A percentile compares a stretch with the other conserved stretches of the same genome.
phyloP scores from a whole-genome alignment of 2,113 vertebrate genomes.

The Trogon surrucura region DNA sequence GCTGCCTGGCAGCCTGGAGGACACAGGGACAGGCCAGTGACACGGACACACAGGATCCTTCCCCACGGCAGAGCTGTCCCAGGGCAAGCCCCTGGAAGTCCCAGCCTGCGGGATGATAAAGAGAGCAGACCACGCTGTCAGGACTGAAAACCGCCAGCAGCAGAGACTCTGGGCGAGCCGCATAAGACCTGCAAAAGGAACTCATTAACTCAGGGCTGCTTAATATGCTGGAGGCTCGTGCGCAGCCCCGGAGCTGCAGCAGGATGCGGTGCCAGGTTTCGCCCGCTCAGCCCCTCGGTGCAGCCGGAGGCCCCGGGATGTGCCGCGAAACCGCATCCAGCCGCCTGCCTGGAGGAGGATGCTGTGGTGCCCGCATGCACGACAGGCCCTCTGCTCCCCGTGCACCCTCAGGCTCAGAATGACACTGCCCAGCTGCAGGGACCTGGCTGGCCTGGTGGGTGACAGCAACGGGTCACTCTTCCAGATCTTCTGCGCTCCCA shows the following conservation, averaged over 20 bases:
- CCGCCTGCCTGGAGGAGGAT: not conserved
- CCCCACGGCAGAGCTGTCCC: not conserved
- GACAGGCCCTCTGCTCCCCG: not conserved
- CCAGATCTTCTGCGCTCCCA: not conserved
- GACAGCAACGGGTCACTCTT: not conserved
- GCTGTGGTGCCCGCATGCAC: not conserved
- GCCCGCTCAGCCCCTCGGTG: not conserved
- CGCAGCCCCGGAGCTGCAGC: conserved; percentile 7
- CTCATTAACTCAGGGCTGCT: conserved; percentile 42
- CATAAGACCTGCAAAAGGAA: conserved; percentile 28
- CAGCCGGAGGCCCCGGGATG: not conserved
- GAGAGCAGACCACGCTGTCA: not conserved
- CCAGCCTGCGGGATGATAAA: not conserved
- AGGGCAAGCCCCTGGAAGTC: not conserved
- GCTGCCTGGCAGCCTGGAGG: not conserved
- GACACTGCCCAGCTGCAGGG: not conserved
- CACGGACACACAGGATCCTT: not conserved
- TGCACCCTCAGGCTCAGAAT: not conserved
- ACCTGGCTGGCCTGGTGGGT: not conserved
- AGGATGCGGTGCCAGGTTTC: not conserved
- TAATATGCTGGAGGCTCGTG: conserved; percentile 38
- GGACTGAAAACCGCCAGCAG: not conserved
- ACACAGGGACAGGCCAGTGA: not conserved
- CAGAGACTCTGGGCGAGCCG: not conserved
- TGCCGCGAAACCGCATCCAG: accelerated